These are phyloP conservation scores for Schizopygopsis malacanthus DNA, from an alignment of 2,797 vertebrate species.

Conservation along the genomic window DNA sequence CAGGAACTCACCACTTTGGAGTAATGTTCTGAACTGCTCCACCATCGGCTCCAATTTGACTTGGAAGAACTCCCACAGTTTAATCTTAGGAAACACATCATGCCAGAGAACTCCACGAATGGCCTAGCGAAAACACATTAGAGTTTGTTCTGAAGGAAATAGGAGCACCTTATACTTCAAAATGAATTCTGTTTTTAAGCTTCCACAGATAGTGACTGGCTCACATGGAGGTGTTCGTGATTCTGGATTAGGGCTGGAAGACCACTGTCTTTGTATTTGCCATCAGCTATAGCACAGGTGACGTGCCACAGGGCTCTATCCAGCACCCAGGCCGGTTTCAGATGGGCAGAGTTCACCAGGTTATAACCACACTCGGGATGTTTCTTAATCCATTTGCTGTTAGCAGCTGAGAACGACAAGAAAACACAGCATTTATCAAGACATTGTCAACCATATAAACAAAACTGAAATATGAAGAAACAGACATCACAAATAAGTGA, in stretches of 20 bases:
- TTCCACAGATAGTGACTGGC: conserved; percentile 48
- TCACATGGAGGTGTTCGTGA: conserved; percentile 88
- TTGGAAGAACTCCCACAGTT: conserved; percentile 95
- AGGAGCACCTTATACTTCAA: not conserved
- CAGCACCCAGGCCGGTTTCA: conserved; percentile 93
- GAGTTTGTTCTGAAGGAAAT: not conserved
- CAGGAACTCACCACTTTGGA: conserved; percentile 78
- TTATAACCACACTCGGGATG: conserved; percentile 97
- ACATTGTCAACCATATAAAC: not conserved
- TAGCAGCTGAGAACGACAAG: conserved; percentile 78
- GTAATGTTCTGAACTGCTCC: conserved; percentile 85
- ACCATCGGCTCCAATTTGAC: conserved; percentile 83
- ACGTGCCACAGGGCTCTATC: conserved; percentile 92
- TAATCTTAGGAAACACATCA: conserved; percentile 87
- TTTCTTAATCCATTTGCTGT: conserved; percentile 87
- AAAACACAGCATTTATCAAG: not conserved
- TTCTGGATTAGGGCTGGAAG: conserved; percentile 84
- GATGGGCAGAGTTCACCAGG: conserved; percentile 92
- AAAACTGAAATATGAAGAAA: not conserved
- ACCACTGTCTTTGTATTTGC: conserved; percentile 81
- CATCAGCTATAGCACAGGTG: conserved; percentile 83
- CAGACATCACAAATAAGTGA: not conserved
- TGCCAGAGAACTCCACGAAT: conserved; percentile 86
- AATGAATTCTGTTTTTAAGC: not conserved
- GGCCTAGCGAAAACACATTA: conserved; percentile 73